Conservation (phyloP, 2,888 invertebrate species). For the Eudasyphora cyanicolor region DNA sequence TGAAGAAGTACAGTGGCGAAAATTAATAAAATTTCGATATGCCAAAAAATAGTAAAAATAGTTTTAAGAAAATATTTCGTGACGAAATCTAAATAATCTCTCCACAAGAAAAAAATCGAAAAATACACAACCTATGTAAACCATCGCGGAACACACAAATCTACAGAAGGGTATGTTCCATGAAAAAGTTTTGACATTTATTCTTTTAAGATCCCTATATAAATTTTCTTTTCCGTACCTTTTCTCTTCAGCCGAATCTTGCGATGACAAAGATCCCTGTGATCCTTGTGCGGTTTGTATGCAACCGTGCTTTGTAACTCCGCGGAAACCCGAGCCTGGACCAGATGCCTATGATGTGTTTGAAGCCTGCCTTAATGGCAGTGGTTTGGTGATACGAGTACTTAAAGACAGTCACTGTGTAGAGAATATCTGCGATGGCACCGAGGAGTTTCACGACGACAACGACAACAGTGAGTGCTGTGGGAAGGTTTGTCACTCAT, state of each 20-base stretch:
- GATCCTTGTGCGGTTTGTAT: slow-evolving; percentile 65
- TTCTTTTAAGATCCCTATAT: background rate
- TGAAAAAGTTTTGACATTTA: slow-evolving; percentile 5
- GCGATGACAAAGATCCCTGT: slow-evolving; percentile 66
- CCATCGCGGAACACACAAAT: slow-evolving; percentile 26
- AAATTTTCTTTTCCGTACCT: too few relatives aligned
- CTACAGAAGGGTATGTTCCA: slow-evolving; percentile 70
- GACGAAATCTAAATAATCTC: slow-evolving; percentile 29
- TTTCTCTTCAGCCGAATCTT: slow-evolving; percentile 35
- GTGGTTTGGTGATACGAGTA: slow-evolving; percentile 77
- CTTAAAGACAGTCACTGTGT: slow-evolving; percentile 77
- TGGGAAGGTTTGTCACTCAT: slow-evolving; percentile 49
- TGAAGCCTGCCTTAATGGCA: slow-evolving; percentile 78
- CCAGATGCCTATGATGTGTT: slow-evolving; percentile 78
- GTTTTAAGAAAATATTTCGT: slow-evolving; percentile 32
- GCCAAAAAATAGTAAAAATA: slow-evolving; percentile 56
- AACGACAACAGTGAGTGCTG: slow-evolving; percentile 65
- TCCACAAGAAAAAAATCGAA: slow-evolving; percentile 30
- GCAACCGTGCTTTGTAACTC: slow-evolving; percentile 71
- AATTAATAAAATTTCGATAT: slow-evolving; percentile 61
- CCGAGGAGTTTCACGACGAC: slow-evolving; percentile 62
- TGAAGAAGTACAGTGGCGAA: slow-evolving; percentile 75
- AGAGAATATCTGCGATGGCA: slow-evolving; percentile 73
- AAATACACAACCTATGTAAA: slow-evolving; percentile 28
- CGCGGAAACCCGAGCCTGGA: slow-evolving; percentile 71